phyloP scores from a whole-genome alignment of 2,888 invertebrate species.

The Machimus atricapillus region DNA sequence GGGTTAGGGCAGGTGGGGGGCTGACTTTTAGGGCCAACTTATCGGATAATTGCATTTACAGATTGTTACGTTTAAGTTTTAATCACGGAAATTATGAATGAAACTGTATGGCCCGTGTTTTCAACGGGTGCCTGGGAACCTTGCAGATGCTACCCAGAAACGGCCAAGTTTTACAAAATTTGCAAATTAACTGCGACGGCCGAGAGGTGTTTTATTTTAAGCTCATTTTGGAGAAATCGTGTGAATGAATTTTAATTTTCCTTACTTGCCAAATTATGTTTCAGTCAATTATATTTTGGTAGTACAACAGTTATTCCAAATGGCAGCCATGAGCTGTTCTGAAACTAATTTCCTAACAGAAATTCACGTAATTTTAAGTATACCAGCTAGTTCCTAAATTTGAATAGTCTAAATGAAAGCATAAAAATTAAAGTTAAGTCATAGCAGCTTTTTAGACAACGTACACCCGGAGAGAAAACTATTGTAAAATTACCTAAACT shows the following conservation, averaged over 20 bases:
- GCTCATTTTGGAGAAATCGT: not conserved
- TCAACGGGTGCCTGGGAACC: not conserved
- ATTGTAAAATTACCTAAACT: too few species aligned
- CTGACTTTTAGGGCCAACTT: not conserved
- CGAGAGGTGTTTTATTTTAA: not conserved
- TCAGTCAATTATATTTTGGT: not conserved
- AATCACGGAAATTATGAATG: not conserved
- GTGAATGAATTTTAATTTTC: not conserved
- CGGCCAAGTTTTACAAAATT: not conserved
- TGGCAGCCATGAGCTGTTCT: not conserved
- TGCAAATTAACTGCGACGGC: not conserved
- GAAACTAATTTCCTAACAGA: not conserved
- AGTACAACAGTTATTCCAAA: not conserved
- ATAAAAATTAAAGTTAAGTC: not conserved
- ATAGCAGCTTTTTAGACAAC: not conserved
- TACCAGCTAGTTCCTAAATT: not conserved
- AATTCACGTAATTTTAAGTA: not conserved
- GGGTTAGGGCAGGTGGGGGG: not conserved
- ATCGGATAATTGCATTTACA: constrained; percentile 6
- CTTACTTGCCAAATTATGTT: not conserved
- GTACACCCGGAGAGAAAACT: too few species aligned
- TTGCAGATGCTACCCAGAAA: not conserved
- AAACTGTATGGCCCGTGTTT: not conserved
- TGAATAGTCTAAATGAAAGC: not conserved
- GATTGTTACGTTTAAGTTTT: not conserved